Evolutionary conservation across 2,113 vertebrate species (phyloP), one percentile per base, ranked within the genome.

Genomic region (Rhea americana): DNA sequence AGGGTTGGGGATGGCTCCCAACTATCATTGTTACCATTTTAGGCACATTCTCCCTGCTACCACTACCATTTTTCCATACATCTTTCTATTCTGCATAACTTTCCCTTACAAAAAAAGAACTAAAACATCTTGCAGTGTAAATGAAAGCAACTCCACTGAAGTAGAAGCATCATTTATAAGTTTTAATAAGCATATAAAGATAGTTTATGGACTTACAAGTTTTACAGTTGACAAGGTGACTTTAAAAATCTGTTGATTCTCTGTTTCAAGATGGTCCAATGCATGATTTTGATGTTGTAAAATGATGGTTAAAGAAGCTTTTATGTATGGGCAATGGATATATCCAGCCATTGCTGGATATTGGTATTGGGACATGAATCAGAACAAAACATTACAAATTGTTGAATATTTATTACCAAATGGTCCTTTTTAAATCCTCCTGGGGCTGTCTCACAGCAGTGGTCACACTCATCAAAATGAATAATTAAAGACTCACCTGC

Each of bases 341-440:
- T 0, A 0, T 94, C 28, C 79, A 89, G 77, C 67, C 71, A 90
- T 85, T 94, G 71, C 87, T 4, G 8, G 56, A 51, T 89, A 87
- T 65, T 72, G 79, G 56, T 89, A 87, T 65, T 72, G 79, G 43
- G 79, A 90, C 74, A 75, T 66, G 89, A 89, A 76, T 95, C 74
- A 84, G 75, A 93, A 68, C 82, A 74, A 92, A 91, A 89, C 68
- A 88, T 75, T 94, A 87, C 85, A 92, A 91, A 95, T 81, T 87
- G 41, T 83, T 96, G 93, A 96, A 95, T 95, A 96, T 95, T 94
- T 95, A 96, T 96, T 90, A 83, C 82, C 90, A 95, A 96, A 91
- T 91, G 87, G 91, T 90, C 35, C 37, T 91, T 87, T 92, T 79
- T 39, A 91, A 93, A 83, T 85, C 43, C 68, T 93, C 35, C 2